A percentile compares a stretch with the other conserved stretches of the same genome.
Evolutionary conservation across 1,140 invertebrate species (phyloP).

Genomic region (Oscheius sp.): DNA sequence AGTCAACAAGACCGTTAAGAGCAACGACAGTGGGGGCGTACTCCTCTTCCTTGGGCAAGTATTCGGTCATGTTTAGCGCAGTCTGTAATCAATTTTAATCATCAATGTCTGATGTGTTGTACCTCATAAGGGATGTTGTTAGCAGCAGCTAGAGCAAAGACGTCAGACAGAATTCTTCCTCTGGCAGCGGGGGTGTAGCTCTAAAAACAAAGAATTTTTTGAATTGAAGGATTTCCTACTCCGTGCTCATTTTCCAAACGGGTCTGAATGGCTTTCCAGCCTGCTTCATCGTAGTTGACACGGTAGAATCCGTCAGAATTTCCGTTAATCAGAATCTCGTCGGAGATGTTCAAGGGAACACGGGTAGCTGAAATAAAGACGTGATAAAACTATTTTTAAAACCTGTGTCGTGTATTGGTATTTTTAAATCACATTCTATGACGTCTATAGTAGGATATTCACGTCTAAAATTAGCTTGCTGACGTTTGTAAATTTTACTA

Average conservation of each 20-base stretch:
- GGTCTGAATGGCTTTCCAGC: conserved; percentile 30
- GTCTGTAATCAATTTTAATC: neutral
- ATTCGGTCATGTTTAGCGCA: neutral
- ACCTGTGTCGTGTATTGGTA: too few species aligned
- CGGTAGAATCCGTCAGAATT: conserved; percentile 38
- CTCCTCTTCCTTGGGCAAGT: neutral
- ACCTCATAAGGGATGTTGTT: conserved; percentile 7
- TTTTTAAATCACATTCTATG: too few species aligned
- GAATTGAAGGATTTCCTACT: conserved; percentile 7
- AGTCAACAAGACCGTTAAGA: neutral
- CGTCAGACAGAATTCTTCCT: conserved; percentile 12
- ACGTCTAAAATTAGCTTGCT: neutral
- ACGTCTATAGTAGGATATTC: too few species aligned
- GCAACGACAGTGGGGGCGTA: neutral
- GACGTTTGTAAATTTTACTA: too few species aligned
- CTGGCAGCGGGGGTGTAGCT: neutral
- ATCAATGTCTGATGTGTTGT: neutral
- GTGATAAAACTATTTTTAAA: neutral
- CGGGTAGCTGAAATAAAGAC: conserved; percentile 23
- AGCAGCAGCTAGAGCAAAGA: conserved; percentile 19
- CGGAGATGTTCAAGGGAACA: conserved; percentile 25
- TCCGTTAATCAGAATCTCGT: conserved; percentile 31
- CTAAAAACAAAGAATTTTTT: conserved; percentile 3
- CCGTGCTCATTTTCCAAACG: conserved; percentile 9
- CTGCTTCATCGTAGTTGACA: conserved; percentile 38